Evolutionary conservation across 2,888 invertebrate genomes (phyloP).

Genomic region (Phania funesta): DNA sequence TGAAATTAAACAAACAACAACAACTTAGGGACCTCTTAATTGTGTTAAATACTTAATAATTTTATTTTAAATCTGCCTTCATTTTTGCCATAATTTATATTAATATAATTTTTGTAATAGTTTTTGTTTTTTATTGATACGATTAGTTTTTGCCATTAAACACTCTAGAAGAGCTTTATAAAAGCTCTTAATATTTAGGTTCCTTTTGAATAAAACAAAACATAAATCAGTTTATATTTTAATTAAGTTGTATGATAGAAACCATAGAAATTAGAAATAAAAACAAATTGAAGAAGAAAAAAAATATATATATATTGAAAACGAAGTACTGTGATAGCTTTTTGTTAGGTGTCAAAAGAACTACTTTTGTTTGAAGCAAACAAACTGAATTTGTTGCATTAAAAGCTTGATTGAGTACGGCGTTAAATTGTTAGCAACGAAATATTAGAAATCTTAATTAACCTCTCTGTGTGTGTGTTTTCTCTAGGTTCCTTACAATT

Average conservation of each 20-base stretch:
- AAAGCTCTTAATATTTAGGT: constrained; percentile 61
- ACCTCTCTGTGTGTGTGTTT: constrained; percentile 31
- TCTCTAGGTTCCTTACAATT: constrained; percentile 62
- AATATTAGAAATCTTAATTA: constrained; percentile 26
- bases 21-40: constrained; percentile 52
- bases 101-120: not conserved
- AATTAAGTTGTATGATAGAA: constrained; percentile 16
- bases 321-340: constrained; percentile 79
- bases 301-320: constrained; percentile 67
- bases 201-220: constrained; percentile 47
- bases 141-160: constrained; percentile 60
- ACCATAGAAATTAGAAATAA: constrained; percentile 41
- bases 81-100: constrained; percentile 65
- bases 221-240: constrained; percentile 8
- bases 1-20: not conserved
- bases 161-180: constrained; percentile 52
- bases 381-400: constrained; percentile 32
- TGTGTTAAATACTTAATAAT: not conserved
- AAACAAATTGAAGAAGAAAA: constrained; percentile 30
- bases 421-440: constrained; percentile 56
- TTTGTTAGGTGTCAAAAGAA: constrained; percentile 54
- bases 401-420: constrained; percentile 67
- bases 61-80: constrained; percentile 53
- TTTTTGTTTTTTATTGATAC: constrained; percentile 20
- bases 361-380: constrained; percentile 31